Evolutionary conservation across 92 coral and sea anemone genomes (phyloP).

Genomic region (Galaxea fascicularis): DNA sequence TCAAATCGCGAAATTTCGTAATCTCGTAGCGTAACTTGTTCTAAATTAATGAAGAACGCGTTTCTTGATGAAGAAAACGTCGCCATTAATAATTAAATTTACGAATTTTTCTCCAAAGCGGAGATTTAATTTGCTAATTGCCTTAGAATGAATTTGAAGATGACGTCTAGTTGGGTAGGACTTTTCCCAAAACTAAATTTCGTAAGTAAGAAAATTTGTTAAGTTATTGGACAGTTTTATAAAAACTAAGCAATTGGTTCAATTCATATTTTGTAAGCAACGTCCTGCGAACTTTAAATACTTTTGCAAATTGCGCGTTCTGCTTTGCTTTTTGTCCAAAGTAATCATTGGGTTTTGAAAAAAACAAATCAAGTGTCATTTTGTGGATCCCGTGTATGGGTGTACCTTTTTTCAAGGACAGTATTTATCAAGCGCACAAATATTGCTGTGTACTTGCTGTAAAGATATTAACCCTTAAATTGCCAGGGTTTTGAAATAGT

Average conservation of each 20-base stretch:
- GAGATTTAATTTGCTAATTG: background rate
- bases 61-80: too few species aligned
- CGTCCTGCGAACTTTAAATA: background rate
- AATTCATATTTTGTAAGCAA: background rate
- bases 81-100: too few species aligned
- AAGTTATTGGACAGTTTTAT: constrained; percentile 2
- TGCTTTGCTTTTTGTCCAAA: background rate
- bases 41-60: background rate
- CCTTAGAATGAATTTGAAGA: background rate
- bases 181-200: background rate
- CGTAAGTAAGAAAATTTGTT: background rate
- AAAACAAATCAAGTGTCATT: background rate
- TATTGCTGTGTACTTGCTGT: background rate
- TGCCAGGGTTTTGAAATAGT: background rate
- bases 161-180: background rate
- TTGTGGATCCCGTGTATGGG: background rate
- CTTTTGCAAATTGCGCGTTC: background rate
- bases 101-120: background rate
- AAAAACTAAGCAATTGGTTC: constrained; percentile 1
- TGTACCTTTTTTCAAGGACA: background rate
- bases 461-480: background rate
- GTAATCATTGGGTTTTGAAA: background rate
- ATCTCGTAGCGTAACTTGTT: background rate
- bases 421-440: background rate
- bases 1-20: background rate